Conservation (phyloP, 2,113 vertebrate species). For the Dryoscopus gambensis region DNA sequence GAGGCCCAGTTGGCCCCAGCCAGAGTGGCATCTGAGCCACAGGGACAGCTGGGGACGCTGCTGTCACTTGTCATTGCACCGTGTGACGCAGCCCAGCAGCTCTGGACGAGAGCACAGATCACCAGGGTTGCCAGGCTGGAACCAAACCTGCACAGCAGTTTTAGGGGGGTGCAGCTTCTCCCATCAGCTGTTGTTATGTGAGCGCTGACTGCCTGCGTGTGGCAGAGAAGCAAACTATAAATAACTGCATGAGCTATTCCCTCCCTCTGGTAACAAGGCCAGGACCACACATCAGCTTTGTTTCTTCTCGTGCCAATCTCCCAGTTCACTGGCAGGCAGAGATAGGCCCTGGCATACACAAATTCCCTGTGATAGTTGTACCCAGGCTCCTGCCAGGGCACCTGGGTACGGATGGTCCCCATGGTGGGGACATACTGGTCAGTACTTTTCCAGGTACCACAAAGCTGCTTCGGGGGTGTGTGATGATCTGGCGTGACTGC, state of each 20-base stretch:
- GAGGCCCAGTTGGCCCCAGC: background rate
- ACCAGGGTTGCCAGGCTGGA: background rate
- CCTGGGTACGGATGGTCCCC: background rate
- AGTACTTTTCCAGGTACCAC: background rate
- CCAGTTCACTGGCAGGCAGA: background rate
- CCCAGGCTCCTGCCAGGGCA: background rate
- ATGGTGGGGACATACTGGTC: background rate
- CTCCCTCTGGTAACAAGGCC: background rate
- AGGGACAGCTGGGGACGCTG: background rate
- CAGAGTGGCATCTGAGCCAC: background rate
- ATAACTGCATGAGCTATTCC: background rate
- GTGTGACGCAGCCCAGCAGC: background rate
- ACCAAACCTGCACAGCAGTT: background rate
- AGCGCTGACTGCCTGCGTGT: background rate
- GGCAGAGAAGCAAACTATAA: background rate
- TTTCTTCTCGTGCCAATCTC: background rate
- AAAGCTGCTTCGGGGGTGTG: background rate
- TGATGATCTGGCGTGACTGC: accelerated
- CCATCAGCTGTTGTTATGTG: background rate
- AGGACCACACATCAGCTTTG: background rate
- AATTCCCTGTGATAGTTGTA: background rate
- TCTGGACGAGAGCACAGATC: accelerated
- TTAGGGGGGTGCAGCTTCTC: background rate
- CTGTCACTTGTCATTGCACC: background rate
- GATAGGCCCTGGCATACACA: background rate